Base-by-base conservation (phyloP, 2,113 vertebrate genomes). In the Etheostoma cragini region DNA sequence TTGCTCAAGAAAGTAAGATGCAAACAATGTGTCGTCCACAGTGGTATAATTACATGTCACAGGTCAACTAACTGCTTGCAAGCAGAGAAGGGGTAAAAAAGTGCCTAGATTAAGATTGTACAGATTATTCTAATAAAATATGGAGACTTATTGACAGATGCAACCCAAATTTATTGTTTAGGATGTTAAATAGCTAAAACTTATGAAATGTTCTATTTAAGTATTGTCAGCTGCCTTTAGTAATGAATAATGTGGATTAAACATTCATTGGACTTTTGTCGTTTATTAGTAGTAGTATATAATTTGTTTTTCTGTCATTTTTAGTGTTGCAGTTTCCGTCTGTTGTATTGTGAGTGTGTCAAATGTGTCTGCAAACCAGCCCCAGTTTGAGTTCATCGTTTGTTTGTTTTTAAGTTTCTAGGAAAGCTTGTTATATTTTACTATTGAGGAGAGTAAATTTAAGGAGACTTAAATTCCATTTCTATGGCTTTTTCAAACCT, bases 91-190 rank as follows among this genome's bases (percentile, higher is more conserved):
- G 50, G 86, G 80, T 78, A 57, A 85, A 78, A 88, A 93, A 94
- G 94, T 95, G 94, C 94, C 93, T 94, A 70, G 86, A 87, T 84
- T 81, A 65, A 82, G 83, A 90, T 87, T 91, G 90, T 90, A 93
- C 68, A 85, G 65, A 83, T 74, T 76, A 80, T 65, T 80, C 50
- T 72, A 83, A 75, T 81, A 42, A 61, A 82, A 78, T 72, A 74
- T 22, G 56, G 74, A 87, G 81, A 85, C 65, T 79, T 84, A 81
- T 83, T 64, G 60, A 84, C 46, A 85, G 52, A 84, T 72, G 24
- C 66, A 65, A 70, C 49, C 12, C 54, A 26, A 45, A 35, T 68
- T 75, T 86, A 70, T 84, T 47, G 58, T 67, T 61, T 47, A 45
- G 63, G 54, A 81, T 70, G 65, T 77, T 69, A 6, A 72, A 50